Conservation (phyloP, 2,888 invertebrate genomes). For the Andrena hattorfiana region DNA sequence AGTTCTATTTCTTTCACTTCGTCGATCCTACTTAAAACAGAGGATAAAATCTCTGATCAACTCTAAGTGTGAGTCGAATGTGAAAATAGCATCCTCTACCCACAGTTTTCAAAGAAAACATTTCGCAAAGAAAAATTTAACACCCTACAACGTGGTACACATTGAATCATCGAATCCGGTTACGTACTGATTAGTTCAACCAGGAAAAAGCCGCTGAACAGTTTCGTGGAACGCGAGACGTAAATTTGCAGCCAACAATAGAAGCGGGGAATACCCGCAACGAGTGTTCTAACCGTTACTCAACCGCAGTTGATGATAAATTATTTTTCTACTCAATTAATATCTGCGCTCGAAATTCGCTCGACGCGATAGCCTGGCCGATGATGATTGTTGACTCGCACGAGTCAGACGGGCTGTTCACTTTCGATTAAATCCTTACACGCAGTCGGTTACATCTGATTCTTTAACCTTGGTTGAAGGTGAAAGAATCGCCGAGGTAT, state of each 20-base stretch:
- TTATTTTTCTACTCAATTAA: neutral
- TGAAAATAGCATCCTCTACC: no score
- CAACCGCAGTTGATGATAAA: neutral
- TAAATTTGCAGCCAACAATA: neutral
- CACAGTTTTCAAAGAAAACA: no score
- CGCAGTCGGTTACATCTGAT: constrained; percentile 31
- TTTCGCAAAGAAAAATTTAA: no score
- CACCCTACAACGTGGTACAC: no score
- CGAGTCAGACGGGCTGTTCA: constrained; percentile 4
- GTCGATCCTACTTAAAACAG: no score
- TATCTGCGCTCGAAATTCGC: neutral
- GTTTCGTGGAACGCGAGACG: neutral
- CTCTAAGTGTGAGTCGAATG: no score
- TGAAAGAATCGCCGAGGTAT: constrained; percentile 65
- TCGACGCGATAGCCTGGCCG: neutral
- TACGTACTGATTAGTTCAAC: neutral
- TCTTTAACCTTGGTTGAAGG: constrained; percentile 73
- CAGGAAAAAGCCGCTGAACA: neutral
- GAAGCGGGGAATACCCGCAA: neutral
- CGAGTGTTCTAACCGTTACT: neutral
- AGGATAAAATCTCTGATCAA: no score
- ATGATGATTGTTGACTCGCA: neutral
- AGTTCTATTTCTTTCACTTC: no score
- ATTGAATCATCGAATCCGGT: no score
- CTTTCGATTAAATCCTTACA: constrained; percentile 40